phyloP scores from a whole-genome alignment of 2,888 invertebrate species.

The Eupithecia exiguata region DNA sequence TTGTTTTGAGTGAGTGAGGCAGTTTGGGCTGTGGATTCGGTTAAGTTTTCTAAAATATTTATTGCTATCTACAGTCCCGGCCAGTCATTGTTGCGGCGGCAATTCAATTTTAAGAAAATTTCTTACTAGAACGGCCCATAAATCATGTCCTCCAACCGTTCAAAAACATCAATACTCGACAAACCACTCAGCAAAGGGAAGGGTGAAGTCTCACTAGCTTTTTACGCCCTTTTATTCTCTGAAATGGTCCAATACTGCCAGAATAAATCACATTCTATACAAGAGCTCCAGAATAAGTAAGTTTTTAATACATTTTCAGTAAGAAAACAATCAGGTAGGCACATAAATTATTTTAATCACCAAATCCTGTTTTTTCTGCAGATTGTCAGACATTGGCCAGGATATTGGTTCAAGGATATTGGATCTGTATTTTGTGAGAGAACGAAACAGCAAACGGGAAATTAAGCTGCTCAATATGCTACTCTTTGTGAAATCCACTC shows the following conservation, averaged over 20 bases:
- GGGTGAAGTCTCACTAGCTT: constrained; percentile 95
- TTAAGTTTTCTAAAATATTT: too few relatives aligned
- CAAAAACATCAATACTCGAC: constrained; percentile 92
- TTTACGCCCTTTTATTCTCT: constrained; percentile 97
- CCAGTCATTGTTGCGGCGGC: background rate
- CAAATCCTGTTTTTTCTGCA: constrained; percentile 59
- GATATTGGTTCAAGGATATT: constrained; percentile 97
- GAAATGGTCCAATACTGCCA: constrained; percentile 99
- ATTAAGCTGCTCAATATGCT: constrained; percentile 97
- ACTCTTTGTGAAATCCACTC: constrained; percentile 96
- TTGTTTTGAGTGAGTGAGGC: too few relatives aligned
- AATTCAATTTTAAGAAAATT: background rate
- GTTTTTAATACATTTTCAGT: constrained; percentile 44
- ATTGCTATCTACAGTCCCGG: too few relatives aligned
- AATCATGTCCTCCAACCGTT: constrained; percentile 81
- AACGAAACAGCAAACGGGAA: constrained; percentile 96
- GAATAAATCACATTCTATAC: constrained; percentile 96
- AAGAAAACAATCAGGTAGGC: background rate
- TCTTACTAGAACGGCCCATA: background rate
- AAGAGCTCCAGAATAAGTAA: constrained; percentile 97
- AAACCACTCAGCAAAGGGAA: constrained; percentile 96
- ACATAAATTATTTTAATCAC: background rate
- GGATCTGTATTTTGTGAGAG: constrained; percentile 96
- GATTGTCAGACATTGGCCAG: constrained; percentile 96
- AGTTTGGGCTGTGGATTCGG: too few relatives aligned